phyloP scores from a whole-genome alignment of 2,888 invertebrate genomes.

The Microdon myrmicae region DNA sequence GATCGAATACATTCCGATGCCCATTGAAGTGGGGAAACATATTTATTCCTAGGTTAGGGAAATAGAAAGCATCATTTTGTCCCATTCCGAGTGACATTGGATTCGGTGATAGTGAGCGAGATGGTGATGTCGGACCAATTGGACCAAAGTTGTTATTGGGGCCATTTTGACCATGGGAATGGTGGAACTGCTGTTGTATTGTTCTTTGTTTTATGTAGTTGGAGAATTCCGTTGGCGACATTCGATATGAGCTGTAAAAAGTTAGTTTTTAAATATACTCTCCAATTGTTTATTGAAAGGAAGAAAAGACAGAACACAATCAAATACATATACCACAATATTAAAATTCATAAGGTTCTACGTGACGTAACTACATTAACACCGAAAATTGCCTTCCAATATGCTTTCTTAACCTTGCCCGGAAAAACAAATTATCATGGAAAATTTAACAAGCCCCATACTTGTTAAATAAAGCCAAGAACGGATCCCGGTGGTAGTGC shows the following conservation, averaged over 20 bases:
- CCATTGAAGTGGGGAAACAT: slow-evolving; percentile 65
- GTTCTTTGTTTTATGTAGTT: slow-evolving; percentile 96
- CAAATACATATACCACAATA: too few relatives aligned
- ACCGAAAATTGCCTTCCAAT: too few relatives aligned
- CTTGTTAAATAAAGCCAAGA: too few relatives aligned
- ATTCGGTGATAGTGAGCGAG: slow-evolving; percentile 72
- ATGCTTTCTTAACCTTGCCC: too few relatives aligned
- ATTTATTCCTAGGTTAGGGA: slow-evolving; percentile 68
- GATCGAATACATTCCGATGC: slow-evolving; percentile 62
- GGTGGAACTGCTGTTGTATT: slow-evolving; percentile 83
- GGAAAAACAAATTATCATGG: too few relatives aligned
- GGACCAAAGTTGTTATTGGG: slow-evolving; percentile 66
- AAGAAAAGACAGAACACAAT: too few relatives aligned
- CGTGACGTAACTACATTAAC: too few relatives aligned
- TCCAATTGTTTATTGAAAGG: too few relatives aligned
- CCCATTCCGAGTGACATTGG: slow-evolving; percentile 63
- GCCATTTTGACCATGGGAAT: slow-evolving; percentile 61
- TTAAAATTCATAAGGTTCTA: too few relatives aligned
- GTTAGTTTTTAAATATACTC: background rate
- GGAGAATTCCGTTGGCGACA: slow-evolving; percentile 98
- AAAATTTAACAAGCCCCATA: too few relatives aligned
- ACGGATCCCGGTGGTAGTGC: too few relatives aligned
- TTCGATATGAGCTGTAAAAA: slow-evolving; percentile 71
- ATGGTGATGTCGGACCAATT: slow-evolving; percentile 74
- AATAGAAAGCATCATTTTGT: slow-evolving; percentile 73